Evolutionary conservation across 2,888 invertebrate species (phyloP).

Genomic region (Synanthedon tipuliformis): DNA sequence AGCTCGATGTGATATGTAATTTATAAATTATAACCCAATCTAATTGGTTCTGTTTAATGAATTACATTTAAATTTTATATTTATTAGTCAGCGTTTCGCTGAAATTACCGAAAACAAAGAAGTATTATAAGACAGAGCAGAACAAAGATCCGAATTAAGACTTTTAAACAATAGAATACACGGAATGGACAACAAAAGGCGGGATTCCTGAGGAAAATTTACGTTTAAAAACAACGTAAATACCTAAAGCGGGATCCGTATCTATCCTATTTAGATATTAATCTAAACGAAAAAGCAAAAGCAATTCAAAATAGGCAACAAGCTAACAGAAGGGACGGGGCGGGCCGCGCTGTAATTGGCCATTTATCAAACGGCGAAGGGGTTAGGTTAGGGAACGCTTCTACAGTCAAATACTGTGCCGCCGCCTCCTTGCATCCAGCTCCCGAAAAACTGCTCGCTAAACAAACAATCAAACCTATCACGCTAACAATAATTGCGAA

Average conservation of each 20-base stretch:
- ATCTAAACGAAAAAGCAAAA: slow-evolving; percentile 71
- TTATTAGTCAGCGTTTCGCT: background rate
- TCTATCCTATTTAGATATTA: slow-evolving; percentile 72
- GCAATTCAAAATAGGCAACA: slow-evolving; percentile 71
- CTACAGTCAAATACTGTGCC: slow-evolving; percentile 34
- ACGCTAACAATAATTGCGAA: background rate
- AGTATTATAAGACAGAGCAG: slow-evolving; percentile 19
- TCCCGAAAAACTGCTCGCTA: slow-evolving; percentile 21
- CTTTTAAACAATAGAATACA: slow-evolving; percentile 46
- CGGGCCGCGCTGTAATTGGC: slow-evolving; percentile 66
- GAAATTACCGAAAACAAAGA: slow-evolving; percentile 24
- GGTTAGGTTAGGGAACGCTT: slow-evolving; percentile 53
- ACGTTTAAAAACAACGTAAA: slow-evolving; percentile 70
- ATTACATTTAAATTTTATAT: too few relatives aligned
- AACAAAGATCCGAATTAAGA: slow-evolving; percentile 39
- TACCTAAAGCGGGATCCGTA: slow-evolving; percentile 65
- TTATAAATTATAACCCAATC: too few relatives aligned
- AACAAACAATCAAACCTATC: slow-evolving; percentile 20
- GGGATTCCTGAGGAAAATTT: slow-evolving; percentile 43
- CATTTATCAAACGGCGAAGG: slow-evolving; percentile 72
- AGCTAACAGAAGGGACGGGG: slow-evolving; percentile 68
- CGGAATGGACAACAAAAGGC: slow-evolving; percentile 43
- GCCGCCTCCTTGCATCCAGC: slow-evolving; percentile 44
- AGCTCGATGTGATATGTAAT: too few relatives aligned
- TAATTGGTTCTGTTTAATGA: too few relatives aligned